phyloP scores from a whole-genome alignment of 2,888 invertebrate species.

The Orthonychiurus folsomi region DNA sequence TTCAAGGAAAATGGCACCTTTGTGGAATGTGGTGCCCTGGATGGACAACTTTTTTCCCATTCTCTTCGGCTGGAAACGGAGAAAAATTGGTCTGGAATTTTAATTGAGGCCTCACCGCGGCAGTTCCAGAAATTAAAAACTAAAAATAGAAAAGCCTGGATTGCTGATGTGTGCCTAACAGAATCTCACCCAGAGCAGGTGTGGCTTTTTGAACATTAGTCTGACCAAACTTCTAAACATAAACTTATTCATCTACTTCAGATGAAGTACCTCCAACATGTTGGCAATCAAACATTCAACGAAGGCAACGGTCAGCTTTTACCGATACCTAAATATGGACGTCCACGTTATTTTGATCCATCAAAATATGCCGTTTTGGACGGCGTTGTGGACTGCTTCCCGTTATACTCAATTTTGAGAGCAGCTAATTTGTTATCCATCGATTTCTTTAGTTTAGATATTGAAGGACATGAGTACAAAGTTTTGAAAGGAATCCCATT shows the following conservation, averaged over 20 bases:
- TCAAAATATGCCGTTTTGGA: not conserved
- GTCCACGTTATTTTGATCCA: not conserved
- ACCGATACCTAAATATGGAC: not conserved
- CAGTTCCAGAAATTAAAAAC: constrained; percentile 5
- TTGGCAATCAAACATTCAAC: not conserved
- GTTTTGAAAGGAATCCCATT: not conserved
- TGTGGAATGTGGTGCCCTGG: constrained; percentile 11
- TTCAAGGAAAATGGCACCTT: constrained; percentile 11
- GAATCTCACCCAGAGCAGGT: not conserved
- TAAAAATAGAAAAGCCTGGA: constrained; percentile 12
- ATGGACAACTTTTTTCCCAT: constrained; percentile 10
- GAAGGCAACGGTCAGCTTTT: not conserved
- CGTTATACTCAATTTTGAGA: not conserved
- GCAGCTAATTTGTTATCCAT: not conserved
- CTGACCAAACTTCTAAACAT: no score
- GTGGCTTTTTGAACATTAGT: no score
- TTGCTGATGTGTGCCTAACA: not conserved
- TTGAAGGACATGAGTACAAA: not conserved
- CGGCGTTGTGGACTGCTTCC: not conserved
- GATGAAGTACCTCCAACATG: not conserved
- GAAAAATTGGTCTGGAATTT: constrained; percentile 8
- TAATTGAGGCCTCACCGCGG: constrained; percentile 3
- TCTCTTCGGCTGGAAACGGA: constrained; percentile 1
- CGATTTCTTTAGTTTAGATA: not conserved
- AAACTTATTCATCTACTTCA: no score